Evolutionary conservation across 2,888 invertebrate genomes (phyloP).

Genomic region (Thalpophila matura): DNA sequence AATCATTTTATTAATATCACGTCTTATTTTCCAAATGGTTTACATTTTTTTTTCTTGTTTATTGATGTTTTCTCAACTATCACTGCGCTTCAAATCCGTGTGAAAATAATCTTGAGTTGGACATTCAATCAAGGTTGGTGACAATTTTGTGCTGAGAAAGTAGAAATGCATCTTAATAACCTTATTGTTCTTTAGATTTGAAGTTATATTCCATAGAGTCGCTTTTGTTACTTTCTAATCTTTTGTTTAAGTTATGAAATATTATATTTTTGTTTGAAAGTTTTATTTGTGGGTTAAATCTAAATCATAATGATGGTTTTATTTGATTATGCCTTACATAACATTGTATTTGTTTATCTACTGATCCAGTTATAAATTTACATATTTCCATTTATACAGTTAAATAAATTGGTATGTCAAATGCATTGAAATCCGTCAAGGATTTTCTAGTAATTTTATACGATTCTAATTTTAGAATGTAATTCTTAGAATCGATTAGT

Average conservation of each 20-base stretch:
- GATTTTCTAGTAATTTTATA: constrained; percentile 2
- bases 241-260: constrained; percentile 58
- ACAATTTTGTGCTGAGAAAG: constrained; percentile 70
- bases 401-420: background rate
- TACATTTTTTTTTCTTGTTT: constrained; percentile 5
- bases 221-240: constrained; percentile 69
- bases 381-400: background rate
- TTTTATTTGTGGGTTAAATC: constrained; percentile 29
- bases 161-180: constrained; percentile 62
- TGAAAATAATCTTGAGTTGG: constrained; percentile 47
- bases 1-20: no score
- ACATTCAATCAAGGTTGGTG: constrained; percentile 61
- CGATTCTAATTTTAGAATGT: background rate
- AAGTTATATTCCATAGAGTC: constrained; percentile 59
- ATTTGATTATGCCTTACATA: constrained; percentile 22
- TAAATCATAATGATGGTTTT: constrained; percentile 16
- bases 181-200: constrained; percentile 66
- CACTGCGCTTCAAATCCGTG: constrained; percentile 38
- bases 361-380: background rate
- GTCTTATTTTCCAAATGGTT: background rate
- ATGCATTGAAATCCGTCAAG: background rate
- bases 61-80: constrained; percentile 31
- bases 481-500: constrained; percentile 11
- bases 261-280: constrained; percentile 58
- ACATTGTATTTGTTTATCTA: constrained; percentile 10